Evolutionary conservation across 2,113 vertebrate species (phyloP).

Genomic region (Entomyzon cyanotis): DNA sequence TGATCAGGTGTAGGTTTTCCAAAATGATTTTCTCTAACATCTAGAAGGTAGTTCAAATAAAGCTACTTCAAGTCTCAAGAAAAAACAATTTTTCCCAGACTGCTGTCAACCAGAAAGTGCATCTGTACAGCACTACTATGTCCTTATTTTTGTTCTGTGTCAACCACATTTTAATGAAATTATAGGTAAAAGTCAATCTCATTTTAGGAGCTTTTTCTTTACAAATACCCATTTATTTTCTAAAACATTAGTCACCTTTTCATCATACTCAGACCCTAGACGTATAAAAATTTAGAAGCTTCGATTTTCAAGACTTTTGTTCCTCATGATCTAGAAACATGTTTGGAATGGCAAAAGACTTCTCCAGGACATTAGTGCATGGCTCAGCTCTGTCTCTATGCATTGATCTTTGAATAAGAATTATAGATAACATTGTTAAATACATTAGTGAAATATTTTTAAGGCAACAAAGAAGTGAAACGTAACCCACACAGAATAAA

Average conservation of each 20-base stretch:
- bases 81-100: not conserved
- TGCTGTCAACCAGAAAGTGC: not conserved
- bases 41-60: not conserved
- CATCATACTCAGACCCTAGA: not conserved
- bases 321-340: not conserved
- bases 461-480: not conserved
- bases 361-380: fast-evolving
- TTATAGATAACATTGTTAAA: not conserved
- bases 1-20: not conserved
- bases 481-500: not conserved
- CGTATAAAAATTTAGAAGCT: not conserved
- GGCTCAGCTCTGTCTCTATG: not conserved
- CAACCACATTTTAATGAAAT: not conserved
- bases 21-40: not conserved
- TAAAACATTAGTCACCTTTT: not conserved
- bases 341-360: not conserved
- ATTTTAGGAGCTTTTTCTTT: not conserved
- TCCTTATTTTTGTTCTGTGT: not conserved
- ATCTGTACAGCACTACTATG: not conserved
- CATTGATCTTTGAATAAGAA: not conserved
- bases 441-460: not conserved
- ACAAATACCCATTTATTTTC: fast-evolving
- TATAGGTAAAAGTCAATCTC: not conserved
- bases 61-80: not conserved
- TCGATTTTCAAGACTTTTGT: not conserved